phyloP scores from a whole-genome alignment of 2,888 invertebrate genomes.

The Phytoseiulus persimilis region DNA sequence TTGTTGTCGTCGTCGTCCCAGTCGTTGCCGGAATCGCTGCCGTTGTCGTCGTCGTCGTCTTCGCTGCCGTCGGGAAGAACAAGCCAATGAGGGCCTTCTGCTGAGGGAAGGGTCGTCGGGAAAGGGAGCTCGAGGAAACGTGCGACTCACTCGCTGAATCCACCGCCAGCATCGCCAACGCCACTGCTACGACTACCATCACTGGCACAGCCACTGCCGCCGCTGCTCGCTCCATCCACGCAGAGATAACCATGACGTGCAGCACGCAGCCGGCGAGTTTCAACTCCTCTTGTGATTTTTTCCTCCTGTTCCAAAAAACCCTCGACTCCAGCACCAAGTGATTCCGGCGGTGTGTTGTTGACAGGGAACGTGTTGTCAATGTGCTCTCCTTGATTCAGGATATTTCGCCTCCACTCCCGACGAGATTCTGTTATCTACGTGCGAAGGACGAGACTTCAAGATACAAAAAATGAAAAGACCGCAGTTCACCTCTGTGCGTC shows the following conservation, averaged over 20 bases:
- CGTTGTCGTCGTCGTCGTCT: neutral
- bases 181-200: neutral
- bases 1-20: too few relatives aligned
- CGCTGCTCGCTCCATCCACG: neutral
- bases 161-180: neutral
- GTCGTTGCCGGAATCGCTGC: neutral
- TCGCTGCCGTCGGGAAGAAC: neutral
- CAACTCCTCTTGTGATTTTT: neutral
- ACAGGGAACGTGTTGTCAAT: neutral
- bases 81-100: slow-evolving; percentile 5
- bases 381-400: neutral
- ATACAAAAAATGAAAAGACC: neutral
- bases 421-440: neutral
- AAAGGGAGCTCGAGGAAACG: neutral
- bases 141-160: neutral
- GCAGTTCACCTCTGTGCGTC: neutral
- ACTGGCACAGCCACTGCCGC: neutral
- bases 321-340: neutral
- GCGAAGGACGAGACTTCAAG: neutral
- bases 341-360: neutral
- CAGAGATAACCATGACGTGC: neutral
- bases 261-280: neutral
- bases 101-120: neutral
- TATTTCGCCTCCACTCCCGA: neutral
- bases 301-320: neutral